A percentile compares a stretch with the other conserved stretches of the same genome.
Evolutionary conservation across 2,888 invertebrate genomes (phyloP).

Genomic region (Melieria crassipennis): DNA sequence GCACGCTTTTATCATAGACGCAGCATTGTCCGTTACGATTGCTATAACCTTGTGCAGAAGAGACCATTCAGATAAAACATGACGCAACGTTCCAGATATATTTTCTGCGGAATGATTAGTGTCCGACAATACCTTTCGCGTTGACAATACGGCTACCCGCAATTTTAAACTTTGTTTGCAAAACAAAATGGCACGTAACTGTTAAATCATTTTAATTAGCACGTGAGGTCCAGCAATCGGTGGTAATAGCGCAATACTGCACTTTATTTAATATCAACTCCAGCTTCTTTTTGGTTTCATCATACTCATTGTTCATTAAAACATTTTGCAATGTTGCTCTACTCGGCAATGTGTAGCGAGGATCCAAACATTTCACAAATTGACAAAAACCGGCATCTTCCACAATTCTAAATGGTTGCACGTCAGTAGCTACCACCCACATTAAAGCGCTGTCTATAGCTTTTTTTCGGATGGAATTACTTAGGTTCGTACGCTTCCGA

Average conservation of each 20-base stretch:
- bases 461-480: constrained; percentile 21
- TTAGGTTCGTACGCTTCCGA: constrained; percentile 10
- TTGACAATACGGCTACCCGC: no score
- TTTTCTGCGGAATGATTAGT: constrained; percentile 36
- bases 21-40: constrained; percentile 35
- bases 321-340: constrained; percentile 33
- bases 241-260: constrained; percentile 32
- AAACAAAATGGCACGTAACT: constrained; percentile 1
- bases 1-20: constrained; percentile 36
- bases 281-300: constrained; percentile 20
- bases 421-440: constrained; percentile 30
- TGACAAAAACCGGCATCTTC: constrained; percentile 34
- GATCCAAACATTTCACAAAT: constrained; percentile 32
- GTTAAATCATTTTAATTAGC: constrained; percentile 31
- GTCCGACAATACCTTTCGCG: no score
- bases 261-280: constrained; percentile 20
- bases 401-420: constrained; percentile 36
- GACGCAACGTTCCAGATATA: constrained; percentile 29
- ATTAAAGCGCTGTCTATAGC: constrained; percentile 22
- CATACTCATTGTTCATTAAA: constrained; percentile 24
- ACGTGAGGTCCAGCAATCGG: constrained; percentile 31
- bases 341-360: constrained; percentile 34
- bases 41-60: constrained; percentile 26
- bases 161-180: no score
- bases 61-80: constrained; percentile 26